Percentiles rank a stretch among this genome's conserved stretches.
Evolutionary conservation across 2,797 vertebrate genomes (phyloP).

Genomic region (Momotus momota): DNA sequence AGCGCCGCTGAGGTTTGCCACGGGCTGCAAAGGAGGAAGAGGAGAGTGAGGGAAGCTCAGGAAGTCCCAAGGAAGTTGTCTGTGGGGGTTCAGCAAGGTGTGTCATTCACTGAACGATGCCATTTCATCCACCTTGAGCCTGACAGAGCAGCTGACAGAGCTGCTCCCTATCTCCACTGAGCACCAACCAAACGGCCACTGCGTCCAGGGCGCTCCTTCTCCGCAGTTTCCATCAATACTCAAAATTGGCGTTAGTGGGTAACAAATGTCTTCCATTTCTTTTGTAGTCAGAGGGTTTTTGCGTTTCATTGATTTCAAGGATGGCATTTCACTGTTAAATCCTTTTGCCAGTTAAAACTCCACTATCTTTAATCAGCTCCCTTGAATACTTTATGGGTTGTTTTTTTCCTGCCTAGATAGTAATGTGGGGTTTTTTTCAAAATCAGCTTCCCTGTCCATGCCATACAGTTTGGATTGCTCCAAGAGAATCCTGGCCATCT

Average conservation of each 20-base stretch:
- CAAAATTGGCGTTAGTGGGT: not conserved
- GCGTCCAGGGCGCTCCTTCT: not conserved
- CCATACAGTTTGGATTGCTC: not conserved
- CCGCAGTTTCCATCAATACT: not conserved
- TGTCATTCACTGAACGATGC: fast-evolving
- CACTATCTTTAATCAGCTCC: not conserved
- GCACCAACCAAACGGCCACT: not conserved
- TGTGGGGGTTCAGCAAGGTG: not conserved
- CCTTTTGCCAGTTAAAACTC: not conserved
- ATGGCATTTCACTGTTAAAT: not conserved
- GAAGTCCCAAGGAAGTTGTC: not conserved
- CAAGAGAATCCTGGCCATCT: not conserved
- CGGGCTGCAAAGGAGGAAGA: not conserved
- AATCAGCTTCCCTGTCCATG: not conserved
- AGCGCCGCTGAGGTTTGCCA: not conserved
- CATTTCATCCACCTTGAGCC: not conserved
- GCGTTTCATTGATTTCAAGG: not conserved
- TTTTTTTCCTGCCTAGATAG: not conserved
- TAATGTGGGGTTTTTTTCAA: not conserved
- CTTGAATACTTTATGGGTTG: not conserved
- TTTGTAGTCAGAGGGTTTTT: not conserved
- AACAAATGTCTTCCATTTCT: not conserved
- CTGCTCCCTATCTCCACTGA: not conserved
- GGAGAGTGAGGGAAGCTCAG: not conserved
- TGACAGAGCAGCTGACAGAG: not conserved